Evolutionary conservation across 2,888 invertebrate genomes (phyloP).

Genomic region (Chrysotoxum bicinctum): DNA sequence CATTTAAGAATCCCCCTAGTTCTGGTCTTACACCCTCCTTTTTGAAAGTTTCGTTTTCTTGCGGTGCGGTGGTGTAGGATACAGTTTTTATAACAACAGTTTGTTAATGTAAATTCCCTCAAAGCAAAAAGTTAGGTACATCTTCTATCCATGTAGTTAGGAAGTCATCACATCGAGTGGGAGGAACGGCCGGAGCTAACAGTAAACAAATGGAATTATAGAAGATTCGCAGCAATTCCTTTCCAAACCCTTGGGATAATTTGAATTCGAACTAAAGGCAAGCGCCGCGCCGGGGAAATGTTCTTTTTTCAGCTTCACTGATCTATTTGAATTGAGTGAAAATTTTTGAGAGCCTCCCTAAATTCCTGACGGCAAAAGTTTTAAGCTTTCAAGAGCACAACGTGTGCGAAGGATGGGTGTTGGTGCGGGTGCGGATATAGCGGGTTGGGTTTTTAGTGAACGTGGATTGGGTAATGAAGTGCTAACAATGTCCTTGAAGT

Average conservation of each 20-base stretch:
- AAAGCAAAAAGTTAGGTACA: conserved; percentile 58
- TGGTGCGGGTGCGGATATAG: background rate
- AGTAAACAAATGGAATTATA: conserved; percentile 58
- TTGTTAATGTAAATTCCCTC: conserved; percentile 67
- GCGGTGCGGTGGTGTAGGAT: background rate
- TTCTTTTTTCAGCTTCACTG: conserved; percentile 65
- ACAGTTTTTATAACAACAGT: conserved; percentile 49
- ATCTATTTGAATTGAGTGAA: conserved; percentile 70
- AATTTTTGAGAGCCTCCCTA: conserved; percentile 50
- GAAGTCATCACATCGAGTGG: background rate
- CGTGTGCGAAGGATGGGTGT: background rate
- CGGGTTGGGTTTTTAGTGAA: background rate
- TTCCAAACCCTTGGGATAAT: conserved; percentile 55
- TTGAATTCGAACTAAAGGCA: conserved; percentile 57
- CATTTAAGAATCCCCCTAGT: background rate
- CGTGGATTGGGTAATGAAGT: conserved; percentile 68
- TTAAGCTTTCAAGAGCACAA: conserved; percentile 10
- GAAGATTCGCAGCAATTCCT: conserved; percentile 28
- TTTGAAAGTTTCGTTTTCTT: conserved; percentile 12
- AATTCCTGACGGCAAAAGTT: conserved; percentile 33
- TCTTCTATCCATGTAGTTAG: conserved; percentile 1
- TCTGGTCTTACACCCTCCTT: conserved; percentile 26
- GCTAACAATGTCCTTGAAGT: conserved; percentile 70
- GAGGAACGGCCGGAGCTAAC: background rate
- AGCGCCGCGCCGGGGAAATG: conserved; percentile 13